Evolutionary conservation across 1,140 invertebrate species (phyloP).

Genomic region (Apis cerana): DNA sequence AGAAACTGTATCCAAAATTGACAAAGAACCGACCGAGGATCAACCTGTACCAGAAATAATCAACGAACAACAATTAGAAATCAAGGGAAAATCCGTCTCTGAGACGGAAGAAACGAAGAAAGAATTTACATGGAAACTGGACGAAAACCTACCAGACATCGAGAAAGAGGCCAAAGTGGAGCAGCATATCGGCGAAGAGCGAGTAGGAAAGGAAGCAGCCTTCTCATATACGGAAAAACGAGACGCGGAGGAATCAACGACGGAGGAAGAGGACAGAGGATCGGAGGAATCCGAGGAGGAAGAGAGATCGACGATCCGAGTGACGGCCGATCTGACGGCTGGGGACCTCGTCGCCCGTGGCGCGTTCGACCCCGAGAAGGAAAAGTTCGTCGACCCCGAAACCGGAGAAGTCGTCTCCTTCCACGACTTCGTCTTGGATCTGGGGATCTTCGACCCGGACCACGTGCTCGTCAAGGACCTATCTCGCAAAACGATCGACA

Average conservation of each 20-base stretch:
- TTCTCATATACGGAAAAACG: too few relatives aligned
- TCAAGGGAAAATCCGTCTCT: too few relatives aligned
- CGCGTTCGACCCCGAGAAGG: constrained; percentile 87
- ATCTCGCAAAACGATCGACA: constrained; percentile 83
- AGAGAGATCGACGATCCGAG: constrained; percentile 74
- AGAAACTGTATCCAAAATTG: too few relatives aligned
- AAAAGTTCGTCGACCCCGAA: constrained; percentile 90
- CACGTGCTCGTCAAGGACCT: constrained; percentile 90
- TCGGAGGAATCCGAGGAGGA: constrained; percentile 4
- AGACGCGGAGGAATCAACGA: neutral
- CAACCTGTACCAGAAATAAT: too few relatives aligned
- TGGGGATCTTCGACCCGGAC: constrained; percentile 88
- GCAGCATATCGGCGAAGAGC: too few relatives aligned
- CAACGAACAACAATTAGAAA: too few relatives aligned
- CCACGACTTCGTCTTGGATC: constrained; percentile 88
- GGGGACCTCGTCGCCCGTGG: constrained; percentile 87
- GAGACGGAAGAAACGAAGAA: too few relatives aligned
- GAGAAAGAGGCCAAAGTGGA: neutral
- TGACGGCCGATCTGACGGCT: constrained; percentile 84
- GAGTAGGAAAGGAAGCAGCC: too few relatives aligned
- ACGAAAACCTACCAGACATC: too few relatives aligned
- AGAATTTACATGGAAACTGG: too few relatives aligned
- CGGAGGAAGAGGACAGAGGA: neutral
- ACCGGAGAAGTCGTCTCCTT: constrained; percentile 89
- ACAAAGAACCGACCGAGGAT: too few relatives aligned